Conservation (phyloP, 2,113 vertebrate species). For the Pungitius pungitius region DNA sequence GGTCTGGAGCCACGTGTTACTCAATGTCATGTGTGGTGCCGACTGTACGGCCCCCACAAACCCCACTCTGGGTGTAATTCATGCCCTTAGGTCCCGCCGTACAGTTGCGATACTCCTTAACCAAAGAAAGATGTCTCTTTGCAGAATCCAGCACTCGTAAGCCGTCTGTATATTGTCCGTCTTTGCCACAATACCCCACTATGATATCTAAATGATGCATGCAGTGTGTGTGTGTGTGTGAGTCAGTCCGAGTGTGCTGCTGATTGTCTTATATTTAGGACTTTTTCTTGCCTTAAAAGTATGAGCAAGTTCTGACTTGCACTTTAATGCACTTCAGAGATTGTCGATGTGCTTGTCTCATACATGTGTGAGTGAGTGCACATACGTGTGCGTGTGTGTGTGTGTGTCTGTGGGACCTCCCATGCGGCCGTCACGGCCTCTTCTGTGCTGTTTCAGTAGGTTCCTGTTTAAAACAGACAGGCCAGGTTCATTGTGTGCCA, state of each 20-base stretch:
- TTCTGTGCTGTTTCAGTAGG: slow-evolving; percentile 50
- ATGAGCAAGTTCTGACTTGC: slow-evolving; percentile 26
- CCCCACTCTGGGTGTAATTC: slow-evolving; percentile 52
- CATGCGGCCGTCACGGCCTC: slow-evolving; percentile 25
- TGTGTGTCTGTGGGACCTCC: slow-evolving; percentile 1
- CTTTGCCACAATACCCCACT: slow-evolving; percentile 60
- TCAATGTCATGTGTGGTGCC: slow-evolving; percentile 61
- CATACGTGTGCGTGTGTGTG: slow-evolving; percentile 5
- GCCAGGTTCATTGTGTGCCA: slow-evolving; percentile 53
- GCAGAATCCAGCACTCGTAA: slow-evolving; percentile 46
- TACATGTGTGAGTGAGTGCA: not conserved
- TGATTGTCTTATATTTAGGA: slow-evolving; percentile 43
- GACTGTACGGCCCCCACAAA: slow-evolving; percentile 48
- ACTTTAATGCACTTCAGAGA: slow-evolving; percentile 32
- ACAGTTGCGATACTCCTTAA: slow-evolving; percentile 60
- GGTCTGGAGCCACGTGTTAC: slow-evolving; percentile 47
- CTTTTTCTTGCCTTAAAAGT: slow-evolving; percentile 37
- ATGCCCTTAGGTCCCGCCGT: slow-evolving; percentile 44
- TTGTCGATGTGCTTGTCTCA: slow-evolving; percentile 7
- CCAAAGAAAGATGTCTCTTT: slow-evolving; percentile 70
- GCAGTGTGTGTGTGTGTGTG: slow-evolving; percentile 26
- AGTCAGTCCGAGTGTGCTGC: slow-evolving; percentile 31
- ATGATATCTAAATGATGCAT: slow-evolving; percentile 76
- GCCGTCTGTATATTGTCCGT: slow-evolving; percentile 56
- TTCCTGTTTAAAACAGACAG: slow-evolving; percentile 65